phyloP scores from a whole-genome alignment of 1,140 invertebrate genomes.

The Listronotus oregonensis region DNA sequence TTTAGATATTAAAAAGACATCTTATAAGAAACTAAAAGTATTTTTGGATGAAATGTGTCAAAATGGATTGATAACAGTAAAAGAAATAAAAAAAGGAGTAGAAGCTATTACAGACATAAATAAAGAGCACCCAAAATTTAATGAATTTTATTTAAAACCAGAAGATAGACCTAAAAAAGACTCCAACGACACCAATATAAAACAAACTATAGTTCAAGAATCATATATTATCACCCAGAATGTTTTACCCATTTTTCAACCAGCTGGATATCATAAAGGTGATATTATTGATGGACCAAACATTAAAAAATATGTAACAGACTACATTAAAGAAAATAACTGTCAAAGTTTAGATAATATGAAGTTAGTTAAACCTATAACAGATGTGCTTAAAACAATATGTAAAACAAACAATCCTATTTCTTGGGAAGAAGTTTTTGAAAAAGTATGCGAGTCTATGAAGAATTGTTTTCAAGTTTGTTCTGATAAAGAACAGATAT shows the following conservation, averaged over 20 bases:
- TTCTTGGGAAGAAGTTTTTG: constrained; percentile 76
- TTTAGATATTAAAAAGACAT: constrained; percentile 88
- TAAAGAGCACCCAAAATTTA: constrained; percentile 61
- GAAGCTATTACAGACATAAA: constrained; percentile 69
- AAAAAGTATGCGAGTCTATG: constrained; percentile 73
- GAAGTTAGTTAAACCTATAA: constrained; percentile 62
- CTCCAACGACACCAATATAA: constrained; percentile 35
- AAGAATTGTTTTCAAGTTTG: constrained; percentile 74
- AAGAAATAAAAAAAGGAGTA: constrained; percentile 74
- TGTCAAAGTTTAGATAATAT: constrained; percentile 62
- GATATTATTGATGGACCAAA: constrained; percentile 68
- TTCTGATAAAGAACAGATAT: constrained; percentile 61
- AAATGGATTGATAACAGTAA: constrained; percentile 68
- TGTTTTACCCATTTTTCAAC: constrained; percentile 68
- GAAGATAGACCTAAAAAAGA: constrained; percentile 45
- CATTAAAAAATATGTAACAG: constrained; percentile 72
- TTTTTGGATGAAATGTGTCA: constrained; percentile 74
- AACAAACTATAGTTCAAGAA: constrained; percentile 63
- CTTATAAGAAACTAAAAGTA: constrained; percentile 85
- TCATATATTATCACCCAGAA: constrained; percentile 71
- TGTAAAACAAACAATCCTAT: constrained; percentile 58
- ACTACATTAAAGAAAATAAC: constrained; percentile 77
- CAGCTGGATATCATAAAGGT: constrained; percentile 73
- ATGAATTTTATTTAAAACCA: constrained; percentile 49
- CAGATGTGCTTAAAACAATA: constrained; percentile 48